These are phyloP conservation scores for Boulengeromyrus knoepffleri DNA, from an alignment of 2,113 vertebrate genomes.

Conservation along the genomic window DNA sequence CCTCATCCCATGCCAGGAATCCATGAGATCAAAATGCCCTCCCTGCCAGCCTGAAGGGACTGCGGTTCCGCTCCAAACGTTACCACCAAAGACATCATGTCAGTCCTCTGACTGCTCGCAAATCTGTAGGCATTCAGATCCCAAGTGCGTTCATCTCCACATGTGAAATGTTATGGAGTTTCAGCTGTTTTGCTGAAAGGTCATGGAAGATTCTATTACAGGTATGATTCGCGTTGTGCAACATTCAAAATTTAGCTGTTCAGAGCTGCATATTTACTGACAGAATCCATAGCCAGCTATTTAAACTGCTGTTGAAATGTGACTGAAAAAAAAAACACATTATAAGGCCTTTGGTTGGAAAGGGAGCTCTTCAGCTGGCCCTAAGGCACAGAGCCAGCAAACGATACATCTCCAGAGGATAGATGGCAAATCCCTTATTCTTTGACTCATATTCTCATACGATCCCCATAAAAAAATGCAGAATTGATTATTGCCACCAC, in stretches of 20 bases:
- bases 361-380: conserved; percentile 27
- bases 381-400: conserved; percentile 41
- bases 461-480: conserved; percentile 39
- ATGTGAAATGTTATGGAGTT: not conserved
- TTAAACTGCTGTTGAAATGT: not conserved
- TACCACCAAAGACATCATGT: not conserved
- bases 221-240: not conserved
- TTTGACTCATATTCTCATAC: conserved; percentile 33
- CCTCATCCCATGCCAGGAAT: not conserved
- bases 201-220: not conserved
- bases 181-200: not conserved
- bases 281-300: not conserved
- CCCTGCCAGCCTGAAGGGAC: not conserved
- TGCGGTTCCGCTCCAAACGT: not conserved
- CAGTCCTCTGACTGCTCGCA: not conserved
- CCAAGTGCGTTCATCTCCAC: not conserved
- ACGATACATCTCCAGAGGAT: conserved; percentile 24
- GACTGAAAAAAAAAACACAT: not conserved
- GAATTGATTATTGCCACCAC: conserved; percentile 50
- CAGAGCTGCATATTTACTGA: not conserved
- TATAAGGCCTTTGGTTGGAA: not conserved
- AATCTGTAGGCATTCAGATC: not conserved
- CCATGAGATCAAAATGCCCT: not conserved
- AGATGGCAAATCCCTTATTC: conserved; percentile 38
- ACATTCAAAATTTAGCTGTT: not conserved